Percentiles rank a stretch among this genome's conserved stretches.
Conservation (phyloP, 2,797 vertebrate genomes). For the Synaphobranchus kaupii region DNA sequence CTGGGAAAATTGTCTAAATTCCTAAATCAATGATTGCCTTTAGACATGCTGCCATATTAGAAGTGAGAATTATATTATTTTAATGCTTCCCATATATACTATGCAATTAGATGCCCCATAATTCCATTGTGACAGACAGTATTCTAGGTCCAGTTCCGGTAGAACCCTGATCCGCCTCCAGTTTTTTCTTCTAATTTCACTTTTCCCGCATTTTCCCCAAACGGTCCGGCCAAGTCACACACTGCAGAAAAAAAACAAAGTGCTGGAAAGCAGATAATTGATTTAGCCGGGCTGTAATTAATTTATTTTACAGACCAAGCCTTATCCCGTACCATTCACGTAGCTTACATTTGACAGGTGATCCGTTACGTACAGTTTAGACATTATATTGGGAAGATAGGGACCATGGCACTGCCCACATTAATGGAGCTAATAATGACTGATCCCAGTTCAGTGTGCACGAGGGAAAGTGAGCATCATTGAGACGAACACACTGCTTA, state of each 20-base stretch:
- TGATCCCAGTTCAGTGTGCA: too few species aligned
- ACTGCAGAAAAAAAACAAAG: neutral
- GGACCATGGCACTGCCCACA: neutral
- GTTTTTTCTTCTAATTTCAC: neutral
- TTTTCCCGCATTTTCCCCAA: neutral
- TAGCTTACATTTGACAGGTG: neutral
- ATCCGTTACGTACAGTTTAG: neutral
- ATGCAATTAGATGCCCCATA: neutral
- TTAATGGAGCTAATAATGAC: neutral
- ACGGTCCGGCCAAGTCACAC: neutral
- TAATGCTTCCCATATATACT: neutral
- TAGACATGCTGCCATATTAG: neutral
- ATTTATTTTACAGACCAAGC: neutral
- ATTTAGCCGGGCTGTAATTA: neutral
- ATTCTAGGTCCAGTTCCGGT: neutral
- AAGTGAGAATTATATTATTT: neutral
- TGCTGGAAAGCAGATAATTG: neutral
- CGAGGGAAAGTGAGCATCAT: too few species aligned
- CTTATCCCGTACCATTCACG: neutral
- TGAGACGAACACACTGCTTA: too few species aligned
- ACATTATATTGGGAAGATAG: neutral
- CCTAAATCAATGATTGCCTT: neutral
- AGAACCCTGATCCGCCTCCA: neutral
- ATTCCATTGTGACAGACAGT: neutral
- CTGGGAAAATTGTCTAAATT: neutral